phyloP scores from a whole-genome alignment of 2,888 invertebrate species.

The Drosophila pseudotakahashii region DNA sequence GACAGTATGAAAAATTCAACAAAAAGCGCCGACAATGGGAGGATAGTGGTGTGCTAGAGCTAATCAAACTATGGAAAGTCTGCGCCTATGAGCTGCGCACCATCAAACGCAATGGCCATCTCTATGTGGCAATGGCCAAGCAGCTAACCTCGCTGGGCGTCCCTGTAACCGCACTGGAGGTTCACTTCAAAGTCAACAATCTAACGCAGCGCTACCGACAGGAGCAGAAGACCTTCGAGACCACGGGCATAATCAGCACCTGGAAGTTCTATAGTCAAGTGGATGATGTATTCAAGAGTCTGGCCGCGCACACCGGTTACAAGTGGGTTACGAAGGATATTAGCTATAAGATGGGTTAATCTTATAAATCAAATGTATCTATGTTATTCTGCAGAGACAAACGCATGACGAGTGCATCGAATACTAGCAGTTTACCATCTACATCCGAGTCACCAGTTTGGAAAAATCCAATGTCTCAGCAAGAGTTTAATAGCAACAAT shows the following conservation, averaged over 20 bases:
- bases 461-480: conserved; percentile 84
- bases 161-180: conserved; percentile 83
- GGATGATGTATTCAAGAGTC: conserved; percentile 84
- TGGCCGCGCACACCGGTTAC: conserved; percentile 82
- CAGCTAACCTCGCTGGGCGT: conserved; percentile 83
- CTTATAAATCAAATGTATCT: no score
- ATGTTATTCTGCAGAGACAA: conserved; percentile 73
- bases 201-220: conserved; percentile 83
- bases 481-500: conserved; percentile 83
- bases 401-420: conserved; percentile 83
- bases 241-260: conserved; percentile 83
- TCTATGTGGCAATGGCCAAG: conserved; percentile 84
- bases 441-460: conserved; percentile 83
- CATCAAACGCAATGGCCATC: conserved; percentile 84
- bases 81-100: conserved; percentile 84
- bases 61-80: conserved; percentile 84
- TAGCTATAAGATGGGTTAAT: not conserved
- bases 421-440: conserved; percentile 82
- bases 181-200: conserved; percentile 83
- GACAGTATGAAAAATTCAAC: conserved; percentile 83
- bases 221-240: conserved; percentile 83
- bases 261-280: conserved; percentile 84
- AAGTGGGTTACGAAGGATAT: conserved; percentile 56
- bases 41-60: conserved; percentile 83
- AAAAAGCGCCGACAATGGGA: conserved; percentile 84